phyloP scores from a whole-genome alignment of 2,888 invertebrate species.

The Crematogaster levior region DNA sequence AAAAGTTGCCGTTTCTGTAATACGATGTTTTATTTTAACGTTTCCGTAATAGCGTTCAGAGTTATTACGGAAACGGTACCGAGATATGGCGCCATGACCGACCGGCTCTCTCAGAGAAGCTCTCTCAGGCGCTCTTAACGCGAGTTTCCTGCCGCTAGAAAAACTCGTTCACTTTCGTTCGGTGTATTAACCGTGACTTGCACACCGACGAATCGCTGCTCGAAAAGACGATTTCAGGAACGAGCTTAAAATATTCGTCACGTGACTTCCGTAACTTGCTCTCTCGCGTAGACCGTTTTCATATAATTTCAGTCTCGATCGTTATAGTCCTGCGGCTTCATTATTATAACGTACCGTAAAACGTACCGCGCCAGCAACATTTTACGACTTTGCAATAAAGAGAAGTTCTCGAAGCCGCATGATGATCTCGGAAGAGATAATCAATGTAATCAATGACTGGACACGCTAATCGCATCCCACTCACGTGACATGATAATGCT shows the following conservation, averaged over 20 bases:
- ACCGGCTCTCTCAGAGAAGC: constrained; percentile 8
- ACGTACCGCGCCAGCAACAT: background rate
- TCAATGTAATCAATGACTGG: constrained; percentile 16
- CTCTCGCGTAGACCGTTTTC: background rate
- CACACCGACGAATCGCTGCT: constrained; percentile 29
- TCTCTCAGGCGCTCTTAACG: constrained; percentile 25
- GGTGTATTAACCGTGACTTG: constrained; percentile 66
- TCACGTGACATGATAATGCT: constrained; percentile 8
- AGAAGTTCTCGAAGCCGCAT: background rate
- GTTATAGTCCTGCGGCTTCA: constrained; percentile 9
- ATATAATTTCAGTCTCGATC: constrained; percentile 12
- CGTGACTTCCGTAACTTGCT: background rate
- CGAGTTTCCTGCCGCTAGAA: constrained; percentile 67
- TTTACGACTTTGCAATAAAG: background rate
- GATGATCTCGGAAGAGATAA: constrained; percentile 6
- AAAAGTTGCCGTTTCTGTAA: constrained; percentile 12
- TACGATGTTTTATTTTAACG: constrained; percentile 7
- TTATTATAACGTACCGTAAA: constrained; percentile 29
- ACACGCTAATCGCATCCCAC: background rate
- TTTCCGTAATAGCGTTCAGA: constrained; percentile 4
- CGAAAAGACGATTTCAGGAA: background rate
- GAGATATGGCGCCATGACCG: constrained; percentile 30
- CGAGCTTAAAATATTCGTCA: constrained; percentile 2
- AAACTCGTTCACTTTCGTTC: constrained; percentile 81
- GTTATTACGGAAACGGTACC: constrained; percentile 43